phyloP scores from a whole-genome alignment of 2,113 vertebrate genomes.

The Drymodes brunneopygia region DNA sequence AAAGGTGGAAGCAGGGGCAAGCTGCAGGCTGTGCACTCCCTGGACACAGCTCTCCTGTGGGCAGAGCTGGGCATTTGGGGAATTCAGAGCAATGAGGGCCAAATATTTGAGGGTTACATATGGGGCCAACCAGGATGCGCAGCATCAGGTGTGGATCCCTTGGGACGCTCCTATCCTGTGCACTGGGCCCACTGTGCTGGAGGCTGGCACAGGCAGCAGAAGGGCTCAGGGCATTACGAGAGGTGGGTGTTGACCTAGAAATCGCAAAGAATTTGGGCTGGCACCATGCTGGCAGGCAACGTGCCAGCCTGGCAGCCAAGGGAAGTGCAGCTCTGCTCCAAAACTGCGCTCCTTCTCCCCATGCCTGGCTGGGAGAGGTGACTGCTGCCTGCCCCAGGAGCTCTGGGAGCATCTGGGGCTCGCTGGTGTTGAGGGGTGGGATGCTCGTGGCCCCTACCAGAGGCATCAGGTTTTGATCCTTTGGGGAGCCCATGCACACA shows the following conservation, averaged over 20 bases:
- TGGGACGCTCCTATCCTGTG: not conserved
- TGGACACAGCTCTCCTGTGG: not conserved
- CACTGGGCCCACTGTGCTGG: not conserved
- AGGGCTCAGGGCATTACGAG: not conserved
- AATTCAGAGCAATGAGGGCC: accelerated
- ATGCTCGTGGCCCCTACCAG: not conserved
- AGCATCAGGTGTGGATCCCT: accelerated
- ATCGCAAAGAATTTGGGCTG: slow-evolving; percentile 31
- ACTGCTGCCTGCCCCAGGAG: not conserved
- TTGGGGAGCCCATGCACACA: not conserved
- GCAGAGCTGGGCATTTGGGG: not conserved
- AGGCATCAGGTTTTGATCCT: not conserved
- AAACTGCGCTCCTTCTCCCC: not conserved
- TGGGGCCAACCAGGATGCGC: not conserved
- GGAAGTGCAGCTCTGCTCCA: accelerated
- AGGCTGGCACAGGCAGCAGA: not conserved
- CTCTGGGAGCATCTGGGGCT: not conserved
- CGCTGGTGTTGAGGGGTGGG: accelerated
- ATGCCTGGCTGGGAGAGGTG: not conserved
- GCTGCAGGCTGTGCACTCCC: not conserved
- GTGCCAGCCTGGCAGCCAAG: not conserved
- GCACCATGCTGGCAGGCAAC: accelerated
- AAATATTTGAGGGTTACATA: accelerated
- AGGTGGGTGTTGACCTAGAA: slow-evolving; percentile 19
- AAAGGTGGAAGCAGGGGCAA: not conserved